Percentiles rank a stretch among this genome's conserved stretches.
Evolutionary conservation across 2,113 vertebrate genomes (phyloP).

Genomic region (Reinhardtius hippoglossoides): DNA sequence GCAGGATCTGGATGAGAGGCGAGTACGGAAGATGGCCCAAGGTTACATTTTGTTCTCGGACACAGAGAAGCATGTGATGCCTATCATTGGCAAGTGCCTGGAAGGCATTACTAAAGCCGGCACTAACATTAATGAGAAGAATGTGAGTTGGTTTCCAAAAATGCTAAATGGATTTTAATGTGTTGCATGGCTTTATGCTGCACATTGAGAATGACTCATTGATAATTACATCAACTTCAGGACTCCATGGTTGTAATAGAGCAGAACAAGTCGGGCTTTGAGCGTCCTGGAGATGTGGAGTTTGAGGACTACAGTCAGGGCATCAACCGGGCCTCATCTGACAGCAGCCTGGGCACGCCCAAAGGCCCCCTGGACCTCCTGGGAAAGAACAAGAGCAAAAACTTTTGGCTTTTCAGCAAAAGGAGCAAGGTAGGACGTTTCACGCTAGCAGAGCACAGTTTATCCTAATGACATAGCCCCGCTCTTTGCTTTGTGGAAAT

Average conservation of each 20-base stretch:
- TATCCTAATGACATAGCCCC: not conserved
- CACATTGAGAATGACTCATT: conserved; percentile 13
- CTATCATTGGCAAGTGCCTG: conserved; percentile 92
- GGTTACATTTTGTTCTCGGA: conserved; percentile 87
- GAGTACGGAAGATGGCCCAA: conserved; percentile 82
- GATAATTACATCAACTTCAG: conserved; percentile 65
- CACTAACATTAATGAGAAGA: conserved; percentile 85
- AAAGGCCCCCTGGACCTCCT: conserved; percentile 84
- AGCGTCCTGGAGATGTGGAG: conserved; percentile 88
- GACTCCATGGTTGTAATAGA: conserved; percentile 89
- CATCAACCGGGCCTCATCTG: conserved; percentile 88
- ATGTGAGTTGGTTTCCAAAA: conserved; percentile 77
- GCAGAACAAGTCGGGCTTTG: conserved; percentile 91
- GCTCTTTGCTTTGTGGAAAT: not conserved
- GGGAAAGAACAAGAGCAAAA: conserved; percentile 85
- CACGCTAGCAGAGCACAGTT: not conserved
- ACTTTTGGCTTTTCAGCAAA: conserved; percentile 90
- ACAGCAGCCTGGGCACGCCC: conserved; percentile 89
- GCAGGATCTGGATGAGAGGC: conserved; percentile 90
- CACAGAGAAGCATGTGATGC: conserved; percentile 88
- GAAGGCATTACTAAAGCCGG: conserved; percentile 90
- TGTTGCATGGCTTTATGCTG: conserved; percentile 3
- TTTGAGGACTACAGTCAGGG: conserved; percentile 93
- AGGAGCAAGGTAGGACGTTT: conserved; percentile 87
- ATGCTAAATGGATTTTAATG: conserved; percentile 11